Base-by-base conservation (phyloP, 2,113 vertebrate genomes). In the Trematocara nigrifrons region DNA sequence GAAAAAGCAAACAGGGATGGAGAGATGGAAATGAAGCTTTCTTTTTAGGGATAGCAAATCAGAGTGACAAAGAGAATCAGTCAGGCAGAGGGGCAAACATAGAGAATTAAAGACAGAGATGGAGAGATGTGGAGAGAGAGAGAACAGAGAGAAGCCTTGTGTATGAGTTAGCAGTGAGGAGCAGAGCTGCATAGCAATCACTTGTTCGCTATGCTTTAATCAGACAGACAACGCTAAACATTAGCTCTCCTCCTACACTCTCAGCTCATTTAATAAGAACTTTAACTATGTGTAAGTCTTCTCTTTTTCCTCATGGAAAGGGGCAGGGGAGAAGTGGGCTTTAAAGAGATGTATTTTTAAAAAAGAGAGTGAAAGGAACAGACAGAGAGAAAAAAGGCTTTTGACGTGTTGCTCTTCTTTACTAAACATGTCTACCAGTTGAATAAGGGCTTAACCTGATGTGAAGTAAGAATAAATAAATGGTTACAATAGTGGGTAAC, bases 131-230 rank as follows among this genome's bases (percentile, higher is more conserved):
- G n/a, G 69, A 51, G 79, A 33, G 80, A 33, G 80, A 29, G 56
- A 45, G 90, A 91, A 95, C 93, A 95, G 89, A 93, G 93, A 85
- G 88, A 80, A 45, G 91, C 93, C 91, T 94, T 95, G 94, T 95
- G 92, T 89, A 82, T 51, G 87, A 93, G 90, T 82, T 88, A 86
- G 92, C 87, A 57, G 90, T 51, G 89, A 81, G 90, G 89, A 93
- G 92, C 91, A 81, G 91, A 83, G 93, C 94, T 91, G 94, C 92
- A 95, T 95, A 94, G 92, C 93, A 95, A 95, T 94, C 90, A 91
- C 87, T 91, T 80, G 91, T 89, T 89, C 84, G 86, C 89, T 77
- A 77, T 86, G 86, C 91, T 94, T 93, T 91, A 94, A 92, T 93
- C 93, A 93, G 89, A 20, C 87, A 85, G 89, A 94, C 90, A 83